A percentile compares a stretch with the other conserved stretches of the same genome.
Conservation (phyloP, 2,797 vertebrate genomes). For the Lindbergichthys nudifrons region DNA sequence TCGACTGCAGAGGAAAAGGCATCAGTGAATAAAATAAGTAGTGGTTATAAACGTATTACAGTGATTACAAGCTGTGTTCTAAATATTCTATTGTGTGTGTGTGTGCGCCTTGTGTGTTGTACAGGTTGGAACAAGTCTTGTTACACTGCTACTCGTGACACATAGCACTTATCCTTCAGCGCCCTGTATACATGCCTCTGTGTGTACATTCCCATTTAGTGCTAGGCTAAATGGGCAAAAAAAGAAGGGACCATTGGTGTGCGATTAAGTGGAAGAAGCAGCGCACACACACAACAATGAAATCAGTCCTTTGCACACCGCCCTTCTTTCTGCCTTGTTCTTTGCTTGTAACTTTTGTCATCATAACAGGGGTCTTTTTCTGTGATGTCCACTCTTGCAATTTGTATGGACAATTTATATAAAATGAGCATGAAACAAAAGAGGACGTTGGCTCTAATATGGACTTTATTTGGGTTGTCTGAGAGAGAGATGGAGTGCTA, state of each 20-base stretch:
- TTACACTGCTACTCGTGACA: neutral
- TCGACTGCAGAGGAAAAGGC: conserved; percentile 83
- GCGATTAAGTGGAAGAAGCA: conserved; percentile 37
- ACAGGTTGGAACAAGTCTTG: conserved; percentile 28
- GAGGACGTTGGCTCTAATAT: conserved; percentile 5
- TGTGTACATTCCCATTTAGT: conserved; percentile 20
- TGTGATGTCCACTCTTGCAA: neutral
- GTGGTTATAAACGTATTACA: neutral
- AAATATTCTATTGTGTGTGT: neutral
- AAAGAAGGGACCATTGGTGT: conserved; percentile 34
- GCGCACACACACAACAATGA: conserved; percentile 16
- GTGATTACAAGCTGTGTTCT: neutral
- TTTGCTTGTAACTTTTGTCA: conserved; percentile 33
- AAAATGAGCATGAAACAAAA: conserved; percentile 14
- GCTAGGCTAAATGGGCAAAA: conserved; percentile 11
- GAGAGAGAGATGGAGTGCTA: conserved; percentile 35
- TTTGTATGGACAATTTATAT: conserved; percentile 11
- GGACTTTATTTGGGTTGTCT: conserved; percentile 22
- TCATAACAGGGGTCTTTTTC: conserved; percentile 34
- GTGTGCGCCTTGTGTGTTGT: conserved; percentile 13
- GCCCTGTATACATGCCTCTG: conserved; percentile 1
- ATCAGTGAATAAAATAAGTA: conserved; percentile 7
- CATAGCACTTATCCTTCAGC: conserved; percentile 24
- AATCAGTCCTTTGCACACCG: conserved; percentile 15
- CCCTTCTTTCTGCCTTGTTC: neutral